Evolutionary conservation across 2,888 invertebrate genomes (phyloP).

Genomic region (Thera britannica): DNA sequence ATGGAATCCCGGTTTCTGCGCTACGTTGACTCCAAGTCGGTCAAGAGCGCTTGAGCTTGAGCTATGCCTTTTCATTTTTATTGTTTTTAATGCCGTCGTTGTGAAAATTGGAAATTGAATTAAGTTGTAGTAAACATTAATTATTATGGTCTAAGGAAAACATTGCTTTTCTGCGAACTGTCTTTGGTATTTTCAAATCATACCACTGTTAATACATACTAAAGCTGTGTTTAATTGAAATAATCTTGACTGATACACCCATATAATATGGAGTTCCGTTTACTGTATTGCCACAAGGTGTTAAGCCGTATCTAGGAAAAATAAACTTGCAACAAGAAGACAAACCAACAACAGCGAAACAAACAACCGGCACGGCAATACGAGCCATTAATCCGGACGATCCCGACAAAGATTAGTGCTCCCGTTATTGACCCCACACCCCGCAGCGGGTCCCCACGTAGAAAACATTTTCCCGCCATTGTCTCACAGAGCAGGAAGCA

Average conservation of each 20-base stretch:
- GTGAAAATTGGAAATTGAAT: constrained; percentile 3
- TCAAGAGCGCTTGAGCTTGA: constrained; percentile 51
- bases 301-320: constrained; percentile 53
- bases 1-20: constrained; percentile 47
- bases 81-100: constrained; percentile 51
- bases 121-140: not conserved
- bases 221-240: too few species aligned
- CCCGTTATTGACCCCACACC: constrained; percentile 73
- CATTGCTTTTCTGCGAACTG: too few species aligned
- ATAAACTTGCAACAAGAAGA: constrained; percentile 68
- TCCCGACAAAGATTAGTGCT: constrained; percentile 79
- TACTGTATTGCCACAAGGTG: not conserved
- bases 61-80: constrained; percentile 60
- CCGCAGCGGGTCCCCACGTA: constrained; percentile 63
- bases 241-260: too few species aligned
- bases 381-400: constrained; percentile 81
- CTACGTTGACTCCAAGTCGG: constrained; percentile 53
- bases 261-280: too few species aligned
- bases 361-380: constrained; percentile 79
- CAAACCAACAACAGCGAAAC: constrained; percentile 69
- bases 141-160: not conserved
- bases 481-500: constrained; percentile 73
- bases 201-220: too few species aligned
- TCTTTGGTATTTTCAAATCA: too few species aligned
- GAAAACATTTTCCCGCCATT: constrained; percentile 79